Conservation (phyloP, 2,888 invertebrate species). For the Gymnosoma rotundatum region DNA sequence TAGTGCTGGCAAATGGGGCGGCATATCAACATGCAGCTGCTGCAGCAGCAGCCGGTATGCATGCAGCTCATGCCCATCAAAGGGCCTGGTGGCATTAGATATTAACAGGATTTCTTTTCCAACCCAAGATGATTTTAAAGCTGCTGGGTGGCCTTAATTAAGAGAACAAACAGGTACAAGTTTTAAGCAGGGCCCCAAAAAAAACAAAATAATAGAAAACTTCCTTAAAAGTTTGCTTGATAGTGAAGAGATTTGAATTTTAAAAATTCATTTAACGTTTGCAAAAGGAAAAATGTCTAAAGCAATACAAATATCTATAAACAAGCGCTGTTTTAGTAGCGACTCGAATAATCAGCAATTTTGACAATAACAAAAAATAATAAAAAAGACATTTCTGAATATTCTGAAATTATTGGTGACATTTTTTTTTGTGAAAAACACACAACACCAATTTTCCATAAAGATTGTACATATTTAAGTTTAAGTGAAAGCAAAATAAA, state of each 20-base stretch:
- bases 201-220: too few species aligned
- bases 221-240: conserved; percentile 24
- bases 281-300: conserved; percentile 11
- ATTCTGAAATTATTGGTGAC: conserved; percentile 4
- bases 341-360: conserved; percentile 76
- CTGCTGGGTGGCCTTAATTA: conserved; percentile 66
- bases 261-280: not conserved
- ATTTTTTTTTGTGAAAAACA: conserved; percentile 22
- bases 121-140: conserved; percentile 39
- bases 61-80: conserved; percentile 78
- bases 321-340: conserved; percentile 64
- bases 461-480: conserved; percentile 47
- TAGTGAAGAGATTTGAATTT: not conserved
- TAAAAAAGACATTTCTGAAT: conserved; percentile 22
- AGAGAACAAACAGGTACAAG: conserved; percentile 5
- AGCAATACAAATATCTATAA: conserved; percentile 55
- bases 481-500: not conserved
- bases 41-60: conserved; percentile 80
- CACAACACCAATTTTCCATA: not conserved
- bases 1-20: conserved; percentile 82
- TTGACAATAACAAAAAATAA: conserved; percentile 76
- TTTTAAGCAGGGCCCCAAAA: conserved; percentile 20
- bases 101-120: not conserved
- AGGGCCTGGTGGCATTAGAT: conserved; percentile 79
- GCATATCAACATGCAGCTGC: conserved; percentile 80